Evolutionary conservation across 2,888 invertebrate genomes (phyloP).

Genomic region (Endotricha flammealis): DNA sequence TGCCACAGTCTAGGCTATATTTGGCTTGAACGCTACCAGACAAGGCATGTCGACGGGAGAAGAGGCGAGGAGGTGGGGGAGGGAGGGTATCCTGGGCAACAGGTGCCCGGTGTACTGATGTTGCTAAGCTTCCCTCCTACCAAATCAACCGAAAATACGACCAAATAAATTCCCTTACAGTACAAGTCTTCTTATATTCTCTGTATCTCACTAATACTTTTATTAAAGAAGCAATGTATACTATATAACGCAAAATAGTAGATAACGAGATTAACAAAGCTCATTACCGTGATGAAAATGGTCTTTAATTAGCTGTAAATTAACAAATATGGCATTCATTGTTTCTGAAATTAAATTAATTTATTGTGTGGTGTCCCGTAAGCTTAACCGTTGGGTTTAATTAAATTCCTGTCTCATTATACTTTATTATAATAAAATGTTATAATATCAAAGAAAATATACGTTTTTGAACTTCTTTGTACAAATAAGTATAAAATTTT

Average conservation of each 20-base stretch:
- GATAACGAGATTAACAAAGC: not conserved
- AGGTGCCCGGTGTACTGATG: conserved; percentile 43
- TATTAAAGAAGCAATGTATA: conserved; percentile 17
- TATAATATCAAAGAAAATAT: no score
- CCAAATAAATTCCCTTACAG: conserved; percentile 7
- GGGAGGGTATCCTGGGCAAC: conserved; percentile 33
- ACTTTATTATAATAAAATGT: no score
- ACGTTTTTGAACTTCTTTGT: no score
- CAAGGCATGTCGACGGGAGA: conserved; percentile 15
- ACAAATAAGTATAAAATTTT: no score
- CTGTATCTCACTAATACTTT: not conserved
- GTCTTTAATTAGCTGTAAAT: conserved; percentile 28
- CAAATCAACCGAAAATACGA: conserved; percentile 23
- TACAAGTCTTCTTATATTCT: conserved; percentile 9
- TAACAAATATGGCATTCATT: conserved; percentile 24
- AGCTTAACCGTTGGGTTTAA: not conserved
- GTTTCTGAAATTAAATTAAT: conserved; percentile 15
- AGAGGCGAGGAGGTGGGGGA: conserved; percentile 11
- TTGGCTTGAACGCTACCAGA: not conserved
- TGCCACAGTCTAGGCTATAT: not conserved
- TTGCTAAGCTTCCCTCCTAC: conserved; percentile 30
- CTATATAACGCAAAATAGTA: conserved; percentile 1
- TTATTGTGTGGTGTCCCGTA: conserved; percentile 8
- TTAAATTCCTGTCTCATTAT: conserved; percentile 3
- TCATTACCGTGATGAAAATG: conserved; percentile 25